These are phyloP conservation scores for Neocrepidodera transversa DNA, from an alignment of 2,888 invertebrate species.

Conservation along the genomic window DNA sequence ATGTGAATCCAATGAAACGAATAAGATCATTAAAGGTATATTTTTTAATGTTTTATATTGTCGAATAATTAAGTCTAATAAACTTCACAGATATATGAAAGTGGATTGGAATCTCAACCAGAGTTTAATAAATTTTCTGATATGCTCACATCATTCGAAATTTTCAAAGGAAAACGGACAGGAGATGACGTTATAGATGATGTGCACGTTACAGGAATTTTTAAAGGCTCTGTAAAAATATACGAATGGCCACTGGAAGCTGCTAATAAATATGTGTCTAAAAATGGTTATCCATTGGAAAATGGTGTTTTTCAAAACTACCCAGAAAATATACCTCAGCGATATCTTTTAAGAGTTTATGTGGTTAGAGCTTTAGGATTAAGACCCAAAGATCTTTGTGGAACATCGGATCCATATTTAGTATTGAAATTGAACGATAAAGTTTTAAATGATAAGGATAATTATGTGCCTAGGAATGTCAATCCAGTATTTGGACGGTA, in stretches of 20 bases:
- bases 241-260: constrained; percentile 72
- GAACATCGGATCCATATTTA: constrained; percentile 82
- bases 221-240: constrained; percentile 59
- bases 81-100: constrained; percentile 59
- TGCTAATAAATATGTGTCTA: constrained; percentile 58
- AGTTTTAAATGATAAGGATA: constrained; percentile 71
- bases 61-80: neutral
- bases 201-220: constrained; percentile 55
- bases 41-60: neutral
- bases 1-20: neutral
- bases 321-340: constrained; percentile 68
- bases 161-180: constrained; percentile 68
- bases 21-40: constrained; percentile 14
- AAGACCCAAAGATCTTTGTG: constrained; percentile 72
- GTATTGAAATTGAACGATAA: constrained; percentile 72
- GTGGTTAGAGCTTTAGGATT: constrained; percentile 75
- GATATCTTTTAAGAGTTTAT: constrained; percentile 78
- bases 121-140: constrained; percentile 73
- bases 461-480: constrained; percentile 73
- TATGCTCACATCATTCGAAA: constrained; percentile 68
- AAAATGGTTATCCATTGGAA: constrained; percentile 65
- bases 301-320: constrained; percentile 68
- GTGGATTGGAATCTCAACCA: constrained; percentile 73
- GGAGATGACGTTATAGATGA: constrained; percentile 62
- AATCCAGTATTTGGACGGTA: constrained; percentile 86